Conservation (phyloP, 2,797 vertebrate genomes). For the Astyanax mexicanus region DNA sequence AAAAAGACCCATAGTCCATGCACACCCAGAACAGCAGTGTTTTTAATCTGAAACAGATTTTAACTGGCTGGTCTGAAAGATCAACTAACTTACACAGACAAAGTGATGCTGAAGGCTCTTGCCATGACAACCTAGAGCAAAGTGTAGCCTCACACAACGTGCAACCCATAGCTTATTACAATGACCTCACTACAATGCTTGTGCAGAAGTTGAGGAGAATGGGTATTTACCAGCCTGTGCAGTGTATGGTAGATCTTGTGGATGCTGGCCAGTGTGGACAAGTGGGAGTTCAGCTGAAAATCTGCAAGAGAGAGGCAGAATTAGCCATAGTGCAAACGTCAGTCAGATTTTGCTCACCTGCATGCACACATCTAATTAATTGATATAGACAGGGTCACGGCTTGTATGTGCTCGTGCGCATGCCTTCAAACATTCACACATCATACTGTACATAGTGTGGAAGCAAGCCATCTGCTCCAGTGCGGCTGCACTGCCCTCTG, state of each 20-base stretch:
- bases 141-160: neutral
- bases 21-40: too few relatives aligned
- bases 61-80: too few relatives aligned
- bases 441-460: constrained; percentile 1
- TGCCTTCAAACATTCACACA: neutral
- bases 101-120: too few relatives aligned
- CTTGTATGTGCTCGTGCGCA: neutral
- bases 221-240: constrained; percentile 94
- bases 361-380: constrained; percentile 1
- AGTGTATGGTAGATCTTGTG: constrained; percentile 99
- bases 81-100: too few relatives aligned
- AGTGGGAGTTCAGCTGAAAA: constrained; percentile 99
- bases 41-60: too few relatives aligned
- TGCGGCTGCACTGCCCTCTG: neutral
- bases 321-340: neutral
- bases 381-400: neutral
- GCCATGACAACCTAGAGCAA: neutral
- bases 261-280: constrained; percentile 99
- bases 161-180: neutral
- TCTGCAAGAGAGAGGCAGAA: constrained; percentile 73
- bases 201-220: neutral
- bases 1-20: too few relatives aligned
- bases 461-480: neutral
- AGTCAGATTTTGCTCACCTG: neutral
- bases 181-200: neutral